Conservation (phyloP, 2,888 invertebrate species). For the Troilus luridus region DNA sequence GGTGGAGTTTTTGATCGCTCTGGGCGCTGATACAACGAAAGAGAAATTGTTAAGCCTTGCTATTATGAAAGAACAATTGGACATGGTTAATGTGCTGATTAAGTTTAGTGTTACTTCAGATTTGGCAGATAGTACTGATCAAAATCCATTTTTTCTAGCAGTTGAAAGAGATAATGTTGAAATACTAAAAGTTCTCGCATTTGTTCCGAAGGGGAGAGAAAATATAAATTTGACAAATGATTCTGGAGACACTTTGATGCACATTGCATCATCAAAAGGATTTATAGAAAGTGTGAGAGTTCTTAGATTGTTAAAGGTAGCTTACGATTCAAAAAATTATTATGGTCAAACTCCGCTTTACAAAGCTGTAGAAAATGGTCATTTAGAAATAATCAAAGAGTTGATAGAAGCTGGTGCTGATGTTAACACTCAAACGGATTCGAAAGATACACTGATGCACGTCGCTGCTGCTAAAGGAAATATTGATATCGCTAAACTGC, state of each 20-base stretch:
- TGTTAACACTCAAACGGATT: not conserved
- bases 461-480: constrained; percentile 26
- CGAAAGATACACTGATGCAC: constrained; percentile 44
- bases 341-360: constrained; percentile 22
- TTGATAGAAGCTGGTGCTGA: not conserved
- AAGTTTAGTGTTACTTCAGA: not conserved
- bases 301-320: not conserved
- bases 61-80: not conserved
- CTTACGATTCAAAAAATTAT: constrained; percentile 39
- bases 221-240: constrained; percentile 27
- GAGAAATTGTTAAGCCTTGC: not conserved
- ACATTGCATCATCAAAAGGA: constrained; percentile 5
- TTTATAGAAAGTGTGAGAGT: constrained; percentile 21
- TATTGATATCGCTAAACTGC: constrained; percentile 5
- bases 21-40: constrained; percentile 4
- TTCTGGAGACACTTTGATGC: constrained; percentile 29
- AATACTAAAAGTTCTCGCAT: constrained; percentile 23
- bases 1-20: constrained; percentile 2
- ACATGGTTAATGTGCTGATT: not conserved
- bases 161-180: constrained; percentile 36
- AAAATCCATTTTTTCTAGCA: constrained; percentile 13
- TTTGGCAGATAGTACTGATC: not conserved
- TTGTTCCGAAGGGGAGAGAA: not conserved
- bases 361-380: constrained; percentile 35
- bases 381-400: constrained; percentile 4